A percentile compares a stretch with the other conserved stretches of the same genome.
phyloP scores from a whole-genome alignment of 64 coral and sea anemone species.

The Montipora cactus region DNA sequence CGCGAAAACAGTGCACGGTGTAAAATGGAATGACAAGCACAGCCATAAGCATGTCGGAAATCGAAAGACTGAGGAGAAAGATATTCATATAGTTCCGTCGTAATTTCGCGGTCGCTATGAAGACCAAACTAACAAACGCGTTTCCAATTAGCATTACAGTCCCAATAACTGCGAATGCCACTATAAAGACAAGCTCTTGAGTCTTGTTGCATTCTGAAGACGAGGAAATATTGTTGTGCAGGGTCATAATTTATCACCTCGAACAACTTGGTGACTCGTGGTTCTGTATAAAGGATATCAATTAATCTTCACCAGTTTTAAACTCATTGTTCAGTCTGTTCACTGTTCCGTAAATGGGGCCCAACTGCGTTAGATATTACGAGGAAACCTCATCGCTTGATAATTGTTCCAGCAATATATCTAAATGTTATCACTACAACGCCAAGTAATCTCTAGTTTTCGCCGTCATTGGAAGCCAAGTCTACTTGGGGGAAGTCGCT shows the following conservation, averaged over 20 bases:
- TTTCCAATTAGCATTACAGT: conserved; percentile 43
- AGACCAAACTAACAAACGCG: conserved; percentile 21
- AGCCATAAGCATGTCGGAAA: conserved; percentile 49
- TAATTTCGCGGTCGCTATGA: conserved; percentile 13
- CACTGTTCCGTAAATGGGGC: too few relatives aligned
- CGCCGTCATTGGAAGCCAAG: neutral
- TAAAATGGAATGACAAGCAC: conserved; percentile 51
- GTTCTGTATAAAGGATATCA: too few relatives aligned
- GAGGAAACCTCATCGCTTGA: too few relatives aligned
- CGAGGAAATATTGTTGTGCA: neutral
- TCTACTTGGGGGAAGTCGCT: neutral
- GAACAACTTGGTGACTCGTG: neutral
- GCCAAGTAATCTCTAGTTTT: too few relatives aligned
- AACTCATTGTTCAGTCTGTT: too few relatives aligned
- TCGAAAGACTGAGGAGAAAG: conserved; percentile 63
- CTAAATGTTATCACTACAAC: too few relatives aligned
- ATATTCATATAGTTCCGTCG: conserved; percentile 66
- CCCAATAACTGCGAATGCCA: conserved; percentile 22
- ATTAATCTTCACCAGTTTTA: too few relatives aligned
- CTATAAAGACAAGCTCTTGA: conserved; percentile 42
- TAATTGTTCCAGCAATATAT: too few relatives aligned
- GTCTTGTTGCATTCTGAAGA: neutral
- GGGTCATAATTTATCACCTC: neutral
- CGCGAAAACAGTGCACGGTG: conserved; percentile 47
- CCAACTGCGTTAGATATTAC: too few relatives aligned